These are phyloP conservation scores for Papio anubis DNA, from an alignment of 2,113 vertebrate genomes.

Conservation along the genomic window DNA sequence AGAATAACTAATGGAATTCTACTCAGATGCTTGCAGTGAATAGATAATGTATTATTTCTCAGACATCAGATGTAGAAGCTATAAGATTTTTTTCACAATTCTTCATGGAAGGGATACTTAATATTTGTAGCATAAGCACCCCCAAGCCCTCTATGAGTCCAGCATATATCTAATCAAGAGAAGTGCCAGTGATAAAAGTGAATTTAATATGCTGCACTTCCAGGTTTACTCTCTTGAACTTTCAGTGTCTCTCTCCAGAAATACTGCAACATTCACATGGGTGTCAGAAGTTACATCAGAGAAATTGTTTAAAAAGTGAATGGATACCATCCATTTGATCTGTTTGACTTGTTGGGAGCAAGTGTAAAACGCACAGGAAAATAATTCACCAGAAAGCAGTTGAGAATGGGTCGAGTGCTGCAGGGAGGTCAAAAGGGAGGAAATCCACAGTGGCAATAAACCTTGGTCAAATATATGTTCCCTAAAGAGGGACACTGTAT, in stretches of 20 bases:
- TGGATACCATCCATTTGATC: neutral
- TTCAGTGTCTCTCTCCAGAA: neutral
- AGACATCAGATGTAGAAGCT: neutral
- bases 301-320: neutral
- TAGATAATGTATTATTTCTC: neutral
- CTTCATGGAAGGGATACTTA: neutral
- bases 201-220: neutral
- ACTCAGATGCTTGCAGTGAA: neutral
- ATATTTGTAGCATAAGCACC: neutral
- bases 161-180: neutral
- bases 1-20: neutral
- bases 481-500: neutral
- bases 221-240: neutral
- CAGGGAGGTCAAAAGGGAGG: neutral
- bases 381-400: neutral
- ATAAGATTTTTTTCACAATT: neutral
- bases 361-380: neutral
- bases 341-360: neutral
- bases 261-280: neutral
- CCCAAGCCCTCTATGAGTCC: neutral
- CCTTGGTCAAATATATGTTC: neutral
- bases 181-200: neutral
- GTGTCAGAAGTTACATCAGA: conserved; percentile 4
- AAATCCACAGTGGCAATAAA: neutral
- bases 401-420: neutral